These are phyloP conservation scores for Brachionus rotundiformis DNA, from an alignment of 1,140 invertebrate species.

Conservation along the genomic window DNA sequence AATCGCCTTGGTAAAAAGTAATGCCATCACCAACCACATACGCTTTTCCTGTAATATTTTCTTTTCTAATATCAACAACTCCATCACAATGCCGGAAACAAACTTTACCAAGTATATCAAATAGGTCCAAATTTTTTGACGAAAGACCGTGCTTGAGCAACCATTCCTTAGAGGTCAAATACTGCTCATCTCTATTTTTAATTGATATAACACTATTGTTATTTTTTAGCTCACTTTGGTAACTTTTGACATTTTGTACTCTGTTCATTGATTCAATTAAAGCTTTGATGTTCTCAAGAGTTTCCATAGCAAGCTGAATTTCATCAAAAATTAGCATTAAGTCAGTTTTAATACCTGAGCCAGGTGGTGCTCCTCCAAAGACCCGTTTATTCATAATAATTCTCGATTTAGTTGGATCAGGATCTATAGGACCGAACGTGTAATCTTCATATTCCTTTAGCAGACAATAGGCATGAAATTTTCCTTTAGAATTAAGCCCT, in stretches of 20 bases:
- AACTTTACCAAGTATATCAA: slow-evolving; percentile 60
- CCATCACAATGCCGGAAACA: slow-evolving; percentile 64
- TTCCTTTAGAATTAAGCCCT: slow-evolving; percentile 58
- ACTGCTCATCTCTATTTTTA: slow-evolving; percentile 57
- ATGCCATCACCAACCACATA: background rate
- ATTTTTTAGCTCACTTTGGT: background rate
- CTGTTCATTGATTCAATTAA: slow-evolving; percentile 58
- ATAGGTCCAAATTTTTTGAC: slow-evolving; percentile 59
- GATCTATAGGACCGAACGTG: slow-evolving; percentile 56
- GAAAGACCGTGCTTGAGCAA: slow-evolving; percentile 59
- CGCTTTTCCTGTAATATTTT: slow-evolving; percentile 53
- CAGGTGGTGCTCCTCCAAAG: slow-evolving; percentile 61
- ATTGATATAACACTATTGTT: background rate
- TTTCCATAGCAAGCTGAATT: slow-evolving; percentile 61
- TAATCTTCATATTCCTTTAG: slow-evolving; percentile 63
- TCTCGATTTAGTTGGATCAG: slow-evolving; percentile 59
- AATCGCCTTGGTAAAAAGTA: background rate
- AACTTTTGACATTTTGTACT: slow-evolving; percentile 54
- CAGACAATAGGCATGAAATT: slow-evolving; percentile 61
- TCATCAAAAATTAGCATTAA: slow-evolving; percentile 63
- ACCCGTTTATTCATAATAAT: slow-evolving; percentile 61
- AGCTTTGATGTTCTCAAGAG: slow-evolving; percentile 58
- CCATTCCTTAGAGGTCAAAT: slow-evolving; percentile 63
- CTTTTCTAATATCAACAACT: slow-evolving; percentile 57
- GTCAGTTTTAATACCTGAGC: slow-evolving; percentile 62